Evolutionary conservation across 2,797 vertebrate species (phyloP), one percentile per base, ranked within the genome.

Genomic region (Salmo trutta): DNA sequence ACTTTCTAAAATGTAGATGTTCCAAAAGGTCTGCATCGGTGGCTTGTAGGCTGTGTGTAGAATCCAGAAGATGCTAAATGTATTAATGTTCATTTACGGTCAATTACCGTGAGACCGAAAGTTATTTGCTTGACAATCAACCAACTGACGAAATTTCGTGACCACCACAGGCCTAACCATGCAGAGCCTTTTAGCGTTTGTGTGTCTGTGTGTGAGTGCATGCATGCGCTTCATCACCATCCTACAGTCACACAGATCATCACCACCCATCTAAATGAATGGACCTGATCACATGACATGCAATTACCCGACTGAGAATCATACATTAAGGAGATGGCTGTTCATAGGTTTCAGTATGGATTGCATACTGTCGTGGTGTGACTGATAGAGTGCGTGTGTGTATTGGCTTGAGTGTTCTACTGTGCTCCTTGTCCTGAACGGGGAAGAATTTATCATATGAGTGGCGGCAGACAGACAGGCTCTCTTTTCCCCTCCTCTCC

Each of bases 381-480:
- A 67, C 10, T 67, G 65, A 67, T 31, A 67, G 65, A 67, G 51
- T 12, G 8, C 36, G 36, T 70, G 31, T 70, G 68, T 70, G 36
- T 70, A 19, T 47, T 70, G 36, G 33, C 17, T 70, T n/a, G 33
- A n/a, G 33, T 70, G 41, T 59, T 33, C 65, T n/a, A 52, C 16
- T 53, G 29, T 36, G 66, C 75, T 69, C 75, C 70, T 51, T 77
- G 76, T 54, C 69, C 70, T 73, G 70, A 77, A 73, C 53, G n/a
- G 24, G 54, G 71, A 33, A 5, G 33, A 33, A 72, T 59, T 74
- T 74, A 74, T 78, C 71, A 74, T 64, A 78, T 74, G 47, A 78
- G 64, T 78, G 77, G 77, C 59, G 36, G 71, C 67, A 69, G 67
- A 70, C 3, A 12, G 6, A 10, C 65, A 6, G 3, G 19, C 67